Evolutionary conservation across 2,113 vertebrate species (phyloP), one percentile per base, ranked within the genome.

Genomic region (Rhizomys pruinosus): DNA sequence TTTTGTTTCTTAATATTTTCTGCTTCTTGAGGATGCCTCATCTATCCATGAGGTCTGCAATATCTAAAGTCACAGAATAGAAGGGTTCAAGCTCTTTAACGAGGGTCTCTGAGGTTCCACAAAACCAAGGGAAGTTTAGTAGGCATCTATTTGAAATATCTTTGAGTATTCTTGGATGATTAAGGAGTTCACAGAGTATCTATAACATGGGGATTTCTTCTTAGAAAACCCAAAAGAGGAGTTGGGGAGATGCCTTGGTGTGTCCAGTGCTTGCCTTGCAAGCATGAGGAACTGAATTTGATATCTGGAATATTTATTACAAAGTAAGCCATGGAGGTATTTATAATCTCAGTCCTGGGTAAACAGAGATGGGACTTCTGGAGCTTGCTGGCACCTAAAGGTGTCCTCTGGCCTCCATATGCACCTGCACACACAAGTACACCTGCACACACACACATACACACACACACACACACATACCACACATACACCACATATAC

Each of bases 41-140:
- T 42, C 15, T 34, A 80, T 44, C 23, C 29, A 32, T 5, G 20
- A 39, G 34, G 13, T 63, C 47, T 79, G 6, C 71, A 59, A 42
- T 68, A 19, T 88, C 59, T 85, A 44, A 87, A 63, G 32, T 9
- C 52, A 81, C 55, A 7, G 34, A 37, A 22, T 39, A 87, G 12
- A 80, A 74, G 52, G 34, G 72, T 90, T 92, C 77, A 73, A 73
- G 11, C 80, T 93, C 47, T 87, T 84, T 94, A 73, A 80, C 1
- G 3, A 25, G 32, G 7, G 5, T 87, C 68, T 71, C 42, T 2
- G 32, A 5, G 19, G 16, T 68, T 87, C 11, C 44, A 37, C 74
- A 27, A 73, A 90, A 72, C 52, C 86, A 73, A 84, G 37, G 64
- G 57, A 87, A 93, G 76, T 78, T n/a, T 59, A 23, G 34, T 78